Percentiles rank a stretch among this genome's conserved stretches.
Conservation (phyloP, 2,113 vertebrate genomes). For the Phalacrocorax brasilianus region DNA sequence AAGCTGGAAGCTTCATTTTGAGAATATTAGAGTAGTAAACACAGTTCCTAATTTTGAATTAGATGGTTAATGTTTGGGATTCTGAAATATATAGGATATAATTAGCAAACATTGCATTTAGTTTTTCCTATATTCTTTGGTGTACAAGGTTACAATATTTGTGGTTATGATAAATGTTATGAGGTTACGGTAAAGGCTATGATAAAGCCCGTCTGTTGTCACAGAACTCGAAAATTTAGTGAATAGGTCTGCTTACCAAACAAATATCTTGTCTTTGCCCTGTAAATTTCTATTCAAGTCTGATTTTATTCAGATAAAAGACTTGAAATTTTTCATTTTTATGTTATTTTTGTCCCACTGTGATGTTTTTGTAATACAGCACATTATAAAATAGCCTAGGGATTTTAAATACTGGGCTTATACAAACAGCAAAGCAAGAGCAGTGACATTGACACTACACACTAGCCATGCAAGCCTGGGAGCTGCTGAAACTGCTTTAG, state of each 20-base stretch:
- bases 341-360: not conserved
- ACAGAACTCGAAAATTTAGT: not conserved
- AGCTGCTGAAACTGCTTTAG: not conserved
- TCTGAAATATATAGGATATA: not conserved
- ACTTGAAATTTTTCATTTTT: not conserved
- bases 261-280: not conserved
- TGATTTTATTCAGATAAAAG: not conserved
- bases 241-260: not conserved
- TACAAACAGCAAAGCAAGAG: not conserved
- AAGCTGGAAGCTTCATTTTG: not conserved
- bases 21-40: not conserved
- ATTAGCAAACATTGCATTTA: not conserved
- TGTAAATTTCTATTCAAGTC: not conserved
- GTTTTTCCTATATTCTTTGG: not conserved
- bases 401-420: not conserved
- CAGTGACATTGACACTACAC: not conserved
- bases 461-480: accelerated
- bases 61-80: not conserved
- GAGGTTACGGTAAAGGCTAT: not conserved
- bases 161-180: not conserved
- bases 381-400: not conserved
- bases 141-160: not conserved
- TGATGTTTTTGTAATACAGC: not conserved
- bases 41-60: not conserved
- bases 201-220: not conserved